Percentiles rank a stretch among this genome's conserved stretches.
phyloP scores from a whole-genome alignment of 1,140 invertebrate species.

The Lepeophtheirus salmonis region DNA sequence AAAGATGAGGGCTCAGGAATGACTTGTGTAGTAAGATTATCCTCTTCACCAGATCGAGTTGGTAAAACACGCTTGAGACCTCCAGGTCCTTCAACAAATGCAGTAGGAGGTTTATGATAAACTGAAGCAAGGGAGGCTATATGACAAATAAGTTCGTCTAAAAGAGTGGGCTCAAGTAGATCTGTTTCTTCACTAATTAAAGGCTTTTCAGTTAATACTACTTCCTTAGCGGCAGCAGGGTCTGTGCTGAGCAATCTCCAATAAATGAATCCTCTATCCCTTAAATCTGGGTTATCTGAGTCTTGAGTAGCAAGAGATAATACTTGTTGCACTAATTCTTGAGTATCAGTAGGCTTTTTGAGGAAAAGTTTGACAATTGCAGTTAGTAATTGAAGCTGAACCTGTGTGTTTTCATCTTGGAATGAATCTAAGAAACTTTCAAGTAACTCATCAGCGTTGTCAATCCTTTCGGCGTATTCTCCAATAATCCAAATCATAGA shows the following conservation, averaged over 20 bases:
- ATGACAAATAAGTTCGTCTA: slow-evolving; percentile 97
- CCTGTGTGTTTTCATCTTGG: slow-evolving; percentile 97
- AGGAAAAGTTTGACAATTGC: slow-evolving; percentile 97
- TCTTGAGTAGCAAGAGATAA: slow-evolving; percentile 39
- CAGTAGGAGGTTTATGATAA: slow-evolving; percentile 96
- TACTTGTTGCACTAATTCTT: slow-evolving; percentile 76
- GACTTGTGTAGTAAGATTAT: slow-evolving; percentile 38
- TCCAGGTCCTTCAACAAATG: slow-evolving; percentile 74
- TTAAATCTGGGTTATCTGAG: slow-evolving; percentile 96
- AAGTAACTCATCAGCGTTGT: slow-evolving; percentile 94
- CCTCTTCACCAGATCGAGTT: slow-evolving; percentile 23
- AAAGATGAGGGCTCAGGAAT: slow-evolving; percentile 77
- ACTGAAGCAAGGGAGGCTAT: slow-evolving; percentile 96
- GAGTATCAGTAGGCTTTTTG: slow-evolving; percentile 91
- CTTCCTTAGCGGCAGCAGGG: slow-evolving; percentile 94
- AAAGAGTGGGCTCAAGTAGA: slow-evolving; percentile 82
- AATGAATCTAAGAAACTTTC: slow-evolving; percentile 99
- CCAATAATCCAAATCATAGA: slow-evolving; percentile 99
- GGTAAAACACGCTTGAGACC: slow-evolving; percentile 11
- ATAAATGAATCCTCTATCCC: slow-evolving; percentile 98
- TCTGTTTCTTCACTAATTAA: slow-evolving; percentile 94
- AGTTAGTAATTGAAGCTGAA: slow-evolving; percentile 86
- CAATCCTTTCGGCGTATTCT: slow-evolving; percentile 95
- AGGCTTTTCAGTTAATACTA: slow-evolving; percentile 97
- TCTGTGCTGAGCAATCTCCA: slow-evolving; percentile 96